These are phyloP conservation scores for Ips typographus DNA, from an alignment of 1,140 invertebrate genomes.

Conservation along the genomic window DNA sequence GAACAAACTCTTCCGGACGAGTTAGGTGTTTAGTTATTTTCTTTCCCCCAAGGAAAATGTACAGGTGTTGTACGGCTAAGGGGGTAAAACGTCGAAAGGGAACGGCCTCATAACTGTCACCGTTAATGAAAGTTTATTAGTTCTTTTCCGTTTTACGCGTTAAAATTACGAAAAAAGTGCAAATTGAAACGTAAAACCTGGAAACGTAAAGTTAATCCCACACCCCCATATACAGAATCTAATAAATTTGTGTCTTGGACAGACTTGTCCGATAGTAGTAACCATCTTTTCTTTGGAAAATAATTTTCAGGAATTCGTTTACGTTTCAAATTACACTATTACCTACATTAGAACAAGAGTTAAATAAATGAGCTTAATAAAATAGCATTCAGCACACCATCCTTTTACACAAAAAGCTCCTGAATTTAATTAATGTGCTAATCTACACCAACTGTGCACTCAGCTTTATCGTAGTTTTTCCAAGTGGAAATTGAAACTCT, in stretches of 20 bases:
- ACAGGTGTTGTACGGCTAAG: conserved; percentile 19
- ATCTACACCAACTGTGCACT: too few relatives aligned
- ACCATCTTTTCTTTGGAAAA: too few relatives aligned
- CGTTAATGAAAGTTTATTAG: conserved; percentile 19
- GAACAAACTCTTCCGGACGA: conserved; percentile 25
- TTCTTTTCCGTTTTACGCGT: conserved; percentile 23
- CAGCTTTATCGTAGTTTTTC: too few relatives aligned
- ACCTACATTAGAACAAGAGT: too few relatives aligned
- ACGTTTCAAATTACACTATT: too few relatives aligned
- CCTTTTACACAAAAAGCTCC: too few relatives aligned
- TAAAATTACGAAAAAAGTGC: conserved; percentile 11
- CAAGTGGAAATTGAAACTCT: too few relatives aligned
- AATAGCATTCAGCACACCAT: too few relatives aligned
- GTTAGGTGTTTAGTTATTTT: conserved; percentile 16
- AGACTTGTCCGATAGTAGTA: too few relatives aligned
- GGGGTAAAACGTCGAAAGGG: conserved; percentile 23
- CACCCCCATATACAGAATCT: neutral
- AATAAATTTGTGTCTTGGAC: neutral
- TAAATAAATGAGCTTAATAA: too few relatives aligned
- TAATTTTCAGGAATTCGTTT: too few relatives aligned
- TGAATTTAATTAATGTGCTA: too few relatives aligned
- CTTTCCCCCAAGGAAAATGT: conserved; percentile 6
- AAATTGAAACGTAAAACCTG: conserved; percentile 19
- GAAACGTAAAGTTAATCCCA: neutral
- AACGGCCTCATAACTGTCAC: conserved; percentile 22